Conservation (phyloP, 2,888 invertebrate genomes). For the Mythimna loreyi region DNA sequence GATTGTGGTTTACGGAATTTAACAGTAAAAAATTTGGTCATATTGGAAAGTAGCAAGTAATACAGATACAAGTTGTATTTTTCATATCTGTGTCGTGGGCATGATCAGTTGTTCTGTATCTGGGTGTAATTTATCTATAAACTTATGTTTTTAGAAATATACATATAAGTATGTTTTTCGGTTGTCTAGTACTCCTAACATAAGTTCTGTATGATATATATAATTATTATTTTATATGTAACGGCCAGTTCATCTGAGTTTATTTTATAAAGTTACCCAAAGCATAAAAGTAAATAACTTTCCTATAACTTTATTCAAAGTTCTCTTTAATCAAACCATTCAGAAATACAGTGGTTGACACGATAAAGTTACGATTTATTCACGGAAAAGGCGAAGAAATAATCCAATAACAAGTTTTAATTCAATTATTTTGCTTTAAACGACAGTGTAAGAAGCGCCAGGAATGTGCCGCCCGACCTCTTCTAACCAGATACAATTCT, state of each 20-base stretch:
- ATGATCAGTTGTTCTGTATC: no score
- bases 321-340: conserved; percentile 9
- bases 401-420: conserved; percentile 67
- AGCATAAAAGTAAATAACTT: background rate
- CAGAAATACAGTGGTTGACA: conserved; percentile 35
- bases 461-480: conserved; percentile 68
- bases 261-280: background rate
- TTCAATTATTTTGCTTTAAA: conserved; percentile 76
- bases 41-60: background rate
- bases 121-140: no score
- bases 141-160: no score
- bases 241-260: background rate
- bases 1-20: background rate
- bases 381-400: conserved; percentile 55
- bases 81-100: no score
- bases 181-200: no score
- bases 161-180: no score
- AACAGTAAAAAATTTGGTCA: background rate
- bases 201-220: no score
- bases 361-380: conserved; percentile 62
- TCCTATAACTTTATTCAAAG: background rate
- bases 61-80: background rate
- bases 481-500: conserved; percentile 79
- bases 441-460: conserved; percentile 66
- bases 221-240: no score